phyloP scores from a whole-genome alignment of 1,140 invertebrate genomes.

The Lepeophtheirus salmonis region DNA sequence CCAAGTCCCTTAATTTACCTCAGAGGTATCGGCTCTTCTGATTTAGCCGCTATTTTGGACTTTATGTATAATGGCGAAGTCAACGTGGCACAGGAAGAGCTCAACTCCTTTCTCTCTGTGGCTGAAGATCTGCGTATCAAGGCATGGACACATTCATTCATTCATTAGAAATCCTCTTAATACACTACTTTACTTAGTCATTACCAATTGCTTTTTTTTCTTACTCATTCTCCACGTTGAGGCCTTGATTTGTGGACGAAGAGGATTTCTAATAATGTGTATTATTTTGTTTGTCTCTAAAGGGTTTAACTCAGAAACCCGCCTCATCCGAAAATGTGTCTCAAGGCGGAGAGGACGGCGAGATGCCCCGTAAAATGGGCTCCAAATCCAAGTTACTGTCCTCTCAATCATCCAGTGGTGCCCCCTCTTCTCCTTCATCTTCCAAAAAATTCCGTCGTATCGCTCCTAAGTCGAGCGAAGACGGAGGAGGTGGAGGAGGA shows the following conservation, averaged over 20 bases:
- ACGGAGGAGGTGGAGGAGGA: too few relatives aligned
- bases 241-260: too few relatives aligned
- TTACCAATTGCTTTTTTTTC: too few relatives aligned
- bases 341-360: not conserved
- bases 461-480: not conserved
- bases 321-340: not conserved
- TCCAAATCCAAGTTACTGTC: not conserved
- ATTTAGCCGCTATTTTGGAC: constrained; percentile 51
- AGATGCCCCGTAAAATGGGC: not conserved
- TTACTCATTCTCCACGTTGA: too few relatives aligned
- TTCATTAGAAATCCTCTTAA: not conserved
- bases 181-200: not conserved
- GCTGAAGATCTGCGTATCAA: constrained; percentile 62
- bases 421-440: not conserved
- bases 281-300: not conserved
- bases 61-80: constrained; percentile 75
- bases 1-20: constrained; percentile 5
- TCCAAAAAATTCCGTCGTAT: not conserved
- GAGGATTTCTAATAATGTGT: too few relatives aligned
- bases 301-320: not conserved
- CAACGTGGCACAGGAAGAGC: constrained; percentile 59
- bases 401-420: not conserved
- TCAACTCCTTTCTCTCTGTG: constrained; percentile 55
- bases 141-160: constrained; percentile 30
- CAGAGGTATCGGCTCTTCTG: constrained; percentile 22